Evolutionary conservation across 2,888 invertebrate genomes (phyloP).

Genomic region (Drosophila histrio): DNA sequence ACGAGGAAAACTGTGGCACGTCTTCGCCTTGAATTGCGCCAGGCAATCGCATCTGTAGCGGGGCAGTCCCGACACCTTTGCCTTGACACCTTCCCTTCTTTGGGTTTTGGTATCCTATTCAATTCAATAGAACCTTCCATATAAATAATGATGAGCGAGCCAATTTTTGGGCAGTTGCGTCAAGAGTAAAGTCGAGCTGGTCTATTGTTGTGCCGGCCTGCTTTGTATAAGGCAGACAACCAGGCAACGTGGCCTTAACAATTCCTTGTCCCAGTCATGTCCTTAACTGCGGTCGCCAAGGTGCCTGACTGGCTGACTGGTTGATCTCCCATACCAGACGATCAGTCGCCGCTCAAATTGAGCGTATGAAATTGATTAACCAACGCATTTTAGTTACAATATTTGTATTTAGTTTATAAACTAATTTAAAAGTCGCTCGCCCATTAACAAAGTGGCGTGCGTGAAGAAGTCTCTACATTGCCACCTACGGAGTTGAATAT

Average conservation of each 20-base stretch:
- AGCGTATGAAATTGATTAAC: constrained; percentile 77
- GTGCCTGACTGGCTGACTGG: constrained; percentile 42
- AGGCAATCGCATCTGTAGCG: constrained; percentile 49
- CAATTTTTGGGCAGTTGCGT: constrained; percentile 74
- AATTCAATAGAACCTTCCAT: constrained; percentile 68
- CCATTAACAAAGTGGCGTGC: constrained; percentile 53
- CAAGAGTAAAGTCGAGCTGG: constrained; percentile 56
- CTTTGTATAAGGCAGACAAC: constrained; percentile 53
- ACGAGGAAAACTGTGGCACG: constrained; percentile 67
- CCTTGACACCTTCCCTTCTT: constrained; percentile 69
- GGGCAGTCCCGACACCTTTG: constrained; percentile 68
- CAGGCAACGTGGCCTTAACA: constrained; percentile 43
- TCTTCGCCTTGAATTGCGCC: constrained; percentile 63
- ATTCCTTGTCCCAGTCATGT: constrained; percentile 26
- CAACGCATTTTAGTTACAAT: constrained; percentile 69
- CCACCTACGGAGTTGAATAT: constrained; percentile 37
- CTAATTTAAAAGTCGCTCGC: constrained; percentile 55
- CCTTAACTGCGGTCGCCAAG: constrained; percentile 72
- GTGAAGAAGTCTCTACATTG: constrained; percentile 48
- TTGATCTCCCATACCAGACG: constrained; percentile 50
- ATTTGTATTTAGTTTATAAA: constrained; percentile 74
- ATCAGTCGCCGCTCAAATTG: constrained; percentile 73
- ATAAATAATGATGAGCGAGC: constrained; percentile 78
- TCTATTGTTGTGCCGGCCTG: constrained; percentile 45
- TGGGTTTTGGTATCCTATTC: constrained; percentile 27